phyloP scores from a whole-genome alignment of 2,797 vertebrate genomes.

The Ctenopoma multispine region DNA sequence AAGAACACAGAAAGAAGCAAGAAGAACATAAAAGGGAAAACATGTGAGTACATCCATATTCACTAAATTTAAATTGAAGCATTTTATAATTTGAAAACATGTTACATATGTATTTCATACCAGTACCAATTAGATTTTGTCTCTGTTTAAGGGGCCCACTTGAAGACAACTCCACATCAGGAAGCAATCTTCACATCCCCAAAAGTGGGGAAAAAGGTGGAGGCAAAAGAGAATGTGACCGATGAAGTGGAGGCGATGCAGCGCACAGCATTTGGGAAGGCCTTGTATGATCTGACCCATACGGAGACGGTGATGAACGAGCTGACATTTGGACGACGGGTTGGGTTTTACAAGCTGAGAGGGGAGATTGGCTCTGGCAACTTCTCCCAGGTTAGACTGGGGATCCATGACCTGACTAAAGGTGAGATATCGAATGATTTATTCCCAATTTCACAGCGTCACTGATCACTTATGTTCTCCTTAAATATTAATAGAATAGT shows the following conservation, averaged over 20 bases:
- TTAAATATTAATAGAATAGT: no score
- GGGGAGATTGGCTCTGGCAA: slow-evolving; percentile 83
- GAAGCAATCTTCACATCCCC: slow-evolving; percentile 28
- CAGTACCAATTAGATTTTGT: background rate
- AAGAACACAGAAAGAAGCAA: slow-evolving; percentile 60
- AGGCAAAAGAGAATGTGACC: slow-evolving; percentile 17
- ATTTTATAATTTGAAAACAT: background rate
- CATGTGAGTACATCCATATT: slow-evolving; percentile 69
- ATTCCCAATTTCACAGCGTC: slow-evolving; percentile 1
- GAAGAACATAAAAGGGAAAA: slow-evolving; percentile 67
- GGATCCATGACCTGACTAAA: slow-evolving; percentile 84
- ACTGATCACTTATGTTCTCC: no score
- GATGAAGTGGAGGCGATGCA: slow-evolving; percentile 30
- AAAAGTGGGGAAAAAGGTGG: slow-evolving; percentile 24
- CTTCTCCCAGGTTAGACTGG: slow-evolving; percentile 84
- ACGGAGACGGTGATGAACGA: slow-evolving; percentile 76
- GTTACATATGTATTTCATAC: no score
- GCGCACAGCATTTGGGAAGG: slow-evolving; percentile 70
- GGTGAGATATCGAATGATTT: slow-evolving; percentile 69
- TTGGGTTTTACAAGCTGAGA: slow-evolving; percentile 82
- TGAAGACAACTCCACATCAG: slow-evolving; percentile 29
- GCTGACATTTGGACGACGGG: slow-evolving; percentile 72
- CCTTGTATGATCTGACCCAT: slow-evolving; percentile 73
- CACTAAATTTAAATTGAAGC: background rate
- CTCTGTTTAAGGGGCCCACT: slow-evolving; percentile 55